Evolutionary conservation across 2,888 invertebrate genomes (phyloP), one percentile per base, ranked within the genome.

Genomic region (Salpingus planirostris): DNA sequence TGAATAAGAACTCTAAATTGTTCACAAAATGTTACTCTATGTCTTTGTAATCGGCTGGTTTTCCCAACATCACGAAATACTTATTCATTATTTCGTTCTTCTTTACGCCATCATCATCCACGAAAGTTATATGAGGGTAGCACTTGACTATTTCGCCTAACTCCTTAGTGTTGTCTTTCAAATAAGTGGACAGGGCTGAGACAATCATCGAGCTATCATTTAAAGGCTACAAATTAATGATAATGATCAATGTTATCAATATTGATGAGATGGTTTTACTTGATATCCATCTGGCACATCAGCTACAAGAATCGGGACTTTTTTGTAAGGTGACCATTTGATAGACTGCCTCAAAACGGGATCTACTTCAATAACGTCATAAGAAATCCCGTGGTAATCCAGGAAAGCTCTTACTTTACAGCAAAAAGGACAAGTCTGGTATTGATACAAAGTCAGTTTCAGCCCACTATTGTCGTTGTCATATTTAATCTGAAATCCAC

Each of bases 341-440:
- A 95, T 81, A 49, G 95, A 85, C 49, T 84, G 83, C 11, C 91
- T 74, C 1, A 92, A 71, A 0, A 98, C 91, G 6, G 97, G 95
- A 65, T 98, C 93, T 0, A 98, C 97, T 69, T 98, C 97, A 2
- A 98, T 85, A 4, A 98, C 76, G 49, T 97, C 85, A 60, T 98
- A 98, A 1, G 89, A 87, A 33, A 97, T 76, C 1, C 96, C 95
- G 60, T 84, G 78, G 50, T 83, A 91, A 64, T 98, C 96, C 7
- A 98, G 69, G 60, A 84, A 88, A 0, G 90, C 83, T 36, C 95
- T 73, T 11, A 84, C 84, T 71, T 96, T 97, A 59, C 93, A 95
- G 65, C 96, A 96, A 64, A 96, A 97, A 1, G 97, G 97, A 57
- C 97, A 98, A 0, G 93, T 93, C 54, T 93, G 87, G 60, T 93